phyloP scores from a whole-genome alignment of 2,797 vertebrate genomes.

The Hylomyscus alleni region DNA sequence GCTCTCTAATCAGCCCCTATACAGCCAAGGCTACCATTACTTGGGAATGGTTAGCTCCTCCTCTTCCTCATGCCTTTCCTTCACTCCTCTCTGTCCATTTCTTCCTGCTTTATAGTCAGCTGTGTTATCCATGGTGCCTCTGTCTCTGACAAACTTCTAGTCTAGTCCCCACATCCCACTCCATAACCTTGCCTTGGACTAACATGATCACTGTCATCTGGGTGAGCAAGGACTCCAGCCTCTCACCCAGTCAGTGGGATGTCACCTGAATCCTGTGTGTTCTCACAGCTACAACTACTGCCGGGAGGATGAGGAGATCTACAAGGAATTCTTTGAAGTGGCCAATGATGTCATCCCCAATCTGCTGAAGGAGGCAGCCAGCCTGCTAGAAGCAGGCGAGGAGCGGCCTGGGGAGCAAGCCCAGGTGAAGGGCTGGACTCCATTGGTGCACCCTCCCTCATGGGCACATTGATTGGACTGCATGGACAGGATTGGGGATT shows the following conservation, averaged over 20 bases:
- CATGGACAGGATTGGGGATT: neutral
- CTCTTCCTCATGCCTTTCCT: neutral
- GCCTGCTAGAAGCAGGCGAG: slow-evolving; percentile 90
- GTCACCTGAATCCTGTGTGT: neutral
- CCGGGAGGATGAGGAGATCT: slow-evolving; percentile 98
- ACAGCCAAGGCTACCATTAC: neutral
- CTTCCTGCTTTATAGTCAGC: neutral
- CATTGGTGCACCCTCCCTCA: neutral
- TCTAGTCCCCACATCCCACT: neutral
- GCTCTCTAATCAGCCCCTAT: neutral
- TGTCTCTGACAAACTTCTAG: neutral
- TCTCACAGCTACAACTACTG: slow-evolving; percentile 95
- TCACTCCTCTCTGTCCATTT: neutral
- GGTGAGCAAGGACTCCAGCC: slow-evolving; percentile 87
- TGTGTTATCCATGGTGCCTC: neutral
- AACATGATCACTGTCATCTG: slow-evolving; percentile 91
- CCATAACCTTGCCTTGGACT: slow-evolving; percentile 85
- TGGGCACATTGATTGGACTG: neutral
- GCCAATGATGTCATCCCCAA: slow-evolving; percentile 97
- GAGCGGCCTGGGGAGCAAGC: slow-evolving; percentile 81
- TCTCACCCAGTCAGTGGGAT: neutral
- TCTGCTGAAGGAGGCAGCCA: slow-evolving; percentile 94
- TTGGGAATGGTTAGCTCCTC: neutral
- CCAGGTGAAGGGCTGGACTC: slow-evolving; percentile 72
- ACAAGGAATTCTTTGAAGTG: slow-evolving; percentile 98